Percentiles rank a stretch among this genome's conserved stretches.
These are phyloP conservation scores for Agrypnia vestita DNA, from an alignment of 1,140 invertebrate genomes.

Conservation along the genomic window DNA sequence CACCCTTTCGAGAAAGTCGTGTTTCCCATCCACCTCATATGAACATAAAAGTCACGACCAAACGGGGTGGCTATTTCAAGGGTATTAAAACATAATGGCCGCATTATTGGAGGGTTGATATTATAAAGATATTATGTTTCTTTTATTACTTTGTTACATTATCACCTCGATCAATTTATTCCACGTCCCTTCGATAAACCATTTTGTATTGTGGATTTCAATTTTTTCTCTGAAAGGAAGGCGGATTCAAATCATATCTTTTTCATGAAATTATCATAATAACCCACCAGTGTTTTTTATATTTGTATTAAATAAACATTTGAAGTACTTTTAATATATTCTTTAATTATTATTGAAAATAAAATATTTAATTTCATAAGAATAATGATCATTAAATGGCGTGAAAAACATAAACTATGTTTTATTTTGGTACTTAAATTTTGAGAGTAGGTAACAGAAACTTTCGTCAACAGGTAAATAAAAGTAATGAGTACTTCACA, in stretches of 20 bases:
- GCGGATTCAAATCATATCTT: neutral
- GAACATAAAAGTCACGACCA: constrained; percentile 37
- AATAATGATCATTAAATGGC: no score
- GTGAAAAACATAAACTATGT: no score
- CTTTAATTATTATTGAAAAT: no score
- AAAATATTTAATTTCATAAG: no score
- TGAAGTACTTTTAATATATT: no score
- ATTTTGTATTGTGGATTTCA: constrained; percentile 18
- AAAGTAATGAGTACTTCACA: no score
- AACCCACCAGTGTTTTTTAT: no score
- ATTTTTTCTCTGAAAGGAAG: neutral
- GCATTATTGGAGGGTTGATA: constrained; percentile 37
- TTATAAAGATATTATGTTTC: constrained; percentile 35
- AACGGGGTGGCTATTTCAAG: neutral
- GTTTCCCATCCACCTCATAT: constrained; percentile 9
- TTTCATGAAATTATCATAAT: no score
- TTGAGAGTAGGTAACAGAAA: no score
- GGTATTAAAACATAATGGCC: constrained; percentile 30
- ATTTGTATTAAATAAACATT: no score
- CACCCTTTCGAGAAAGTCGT: constrained; percentile 12
- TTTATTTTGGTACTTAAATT: no score
- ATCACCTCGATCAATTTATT: constrained; percentile 14
- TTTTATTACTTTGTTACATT: constrained; percentile 24
- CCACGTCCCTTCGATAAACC: neutral
- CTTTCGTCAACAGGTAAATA: no score